Percentiles rank a stretch among this genome's conserved stretches.
Conservation (phyloP, 2,797 vertebrate species). For the Gouania willdenowi region DNA sequence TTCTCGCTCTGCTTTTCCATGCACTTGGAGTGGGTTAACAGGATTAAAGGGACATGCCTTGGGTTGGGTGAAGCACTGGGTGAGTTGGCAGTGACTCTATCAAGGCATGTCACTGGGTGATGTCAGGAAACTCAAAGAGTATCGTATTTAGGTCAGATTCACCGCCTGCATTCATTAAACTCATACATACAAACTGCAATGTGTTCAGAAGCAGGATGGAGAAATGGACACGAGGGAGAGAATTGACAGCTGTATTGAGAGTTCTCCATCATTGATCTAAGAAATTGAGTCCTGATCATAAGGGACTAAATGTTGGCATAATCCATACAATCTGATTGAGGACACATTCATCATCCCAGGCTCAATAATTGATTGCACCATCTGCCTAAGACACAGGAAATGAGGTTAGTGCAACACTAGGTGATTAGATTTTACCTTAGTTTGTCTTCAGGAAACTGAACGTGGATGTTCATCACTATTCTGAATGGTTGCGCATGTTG, state of each 20-base stretch:
- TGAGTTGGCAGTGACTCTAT: slow-evolving; percentile 26
- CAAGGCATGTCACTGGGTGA: slow-evolving; percentile 12
- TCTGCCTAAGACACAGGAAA: slow-evolving; percentile 52
- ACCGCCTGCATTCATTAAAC: slow-evolving; percentile 26
- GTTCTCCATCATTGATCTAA: slow-evolving; percentile 30
- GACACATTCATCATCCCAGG: slow-evolving; percentile 38
- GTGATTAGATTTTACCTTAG: slow-evolving; percentile 37
- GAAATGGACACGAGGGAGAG: not conserved
- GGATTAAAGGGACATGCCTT: slow-evolving; percentile 58
- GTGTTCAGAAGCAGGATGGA: not conserved
- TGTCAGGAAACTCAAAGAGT: slow-evolving; percentile 1
- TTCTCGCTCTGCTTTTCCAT: slow-evolving; percentile 27
- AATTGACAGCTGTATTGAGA: not conserved
- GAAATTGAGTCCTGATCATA: slow-evolving; percentile 29
- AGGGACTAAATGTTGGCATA: slow-evolving; percentile 51
- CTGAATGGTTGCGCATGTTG: too few species aligned
- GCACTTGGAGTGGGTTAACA: slow-evolving; percentile 49
- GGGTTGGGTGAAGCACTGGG: slow-evolving; percentile 22
- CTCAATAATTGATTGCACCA: slow-evolving; percentile 71
- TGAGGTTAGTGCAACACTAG: slow-evolving; percentile 30
- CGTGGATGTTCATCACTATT: not conserved
- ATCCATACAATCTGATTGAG: slow-evolving; percentile 67
- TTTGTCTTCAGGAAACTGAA: slow-evolving; percentile 9
- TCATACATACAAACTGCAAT: not conserved
- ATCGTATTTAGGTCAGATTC: slow-evolving; percentile 56